Percentiles rank a stretch among this genome's conserved stretches.
Conservation (phyloP, 2,888 invertebrate species). For the Eristalis intricaria region DNA sequence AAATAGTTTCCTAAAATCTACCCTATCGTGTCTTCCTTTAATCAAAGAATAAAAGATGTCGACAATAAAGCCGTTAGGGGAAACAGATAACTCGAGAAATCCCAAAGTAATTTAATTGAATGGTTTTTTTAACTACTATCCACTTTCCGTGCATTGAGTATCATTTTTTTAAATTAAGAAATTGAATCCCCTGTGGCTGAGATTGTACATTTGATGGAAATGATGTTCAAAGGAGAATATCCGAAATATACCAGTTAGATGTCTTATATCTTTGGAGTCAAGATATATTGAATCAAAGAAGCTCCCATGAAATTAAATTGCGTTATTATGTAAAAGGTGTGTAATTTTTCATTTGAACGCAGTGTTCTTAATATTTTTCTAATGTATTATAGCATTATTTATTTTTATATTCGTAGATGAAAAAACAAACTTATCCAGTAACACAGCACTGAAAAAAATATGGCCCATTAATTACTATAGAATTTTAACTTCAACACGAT, state of each 20-base stretch:
- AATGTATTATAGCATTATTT: too few species aligned
- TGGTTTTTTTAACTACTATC: neutral
- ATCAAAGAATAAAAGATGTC: neutral
- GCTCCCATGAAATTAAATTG: neutral
- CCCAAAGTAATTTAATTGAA: neutral
- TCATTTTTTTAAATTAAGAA: neutral
- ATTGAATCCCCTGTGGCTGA: neutral
- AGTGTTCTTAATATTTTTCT: too few species aligned
- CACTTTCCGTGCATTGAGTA: neutral
- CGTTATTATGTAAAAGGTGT: too few species aligned
- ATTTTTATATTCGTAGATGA: too few species aligned
- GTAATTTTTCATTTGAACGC: too few species aligned
- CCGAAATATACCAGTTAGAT: neutral
- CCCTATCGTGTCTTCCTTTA: neutral
- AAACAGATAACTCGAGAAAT: neutral
- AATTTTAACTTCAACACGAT: too few species aligned
- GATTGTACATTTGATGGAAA: neutral
- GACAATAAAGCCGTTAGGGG: neutral
- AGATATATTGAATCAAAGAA: neutral
- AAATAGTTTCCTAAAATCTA: too few species aligned
- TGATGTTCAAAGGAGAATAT: neutral
- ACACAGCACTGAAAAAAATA: too few species aligned
- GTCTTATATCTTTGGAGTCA: too few species aligned
- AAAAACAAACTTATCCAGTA: too few species aligned
- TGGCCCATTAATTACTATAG: too few species aligned